Evolutionary conservation across 2,797 vertebrate genomes (phyloP).

Genomic region (Squalus acanthias): DNA sequence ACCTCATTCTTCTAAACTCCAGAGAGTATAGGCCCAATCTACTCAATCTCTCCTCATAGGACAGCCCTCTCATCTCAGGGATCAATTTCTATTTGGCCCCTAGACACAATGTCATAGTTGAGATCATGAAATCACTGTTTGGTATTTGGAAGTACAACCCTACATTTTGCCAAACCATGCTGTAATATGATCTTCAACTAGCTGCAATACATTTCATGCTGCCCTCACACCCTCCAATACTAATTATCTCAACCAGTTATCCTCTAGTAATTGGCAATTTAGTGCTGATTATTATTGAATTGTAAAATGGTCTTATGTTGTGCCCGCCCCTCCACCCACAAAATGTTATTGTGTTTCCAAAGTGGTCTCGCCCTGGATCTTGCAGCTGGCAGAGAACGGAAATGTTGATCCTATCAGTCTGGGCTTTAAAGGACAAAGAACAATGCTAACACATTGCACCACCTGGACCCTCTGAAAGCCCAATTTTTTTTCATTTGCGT

Average conservation of each 20-base stretch:
- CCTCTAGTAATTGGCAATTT: no score
- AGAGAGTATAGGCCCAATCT: no score
- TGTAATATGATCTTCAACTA: neutral
- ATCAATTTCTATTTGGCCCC: no score
- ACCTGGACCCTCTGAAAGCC: neutral
- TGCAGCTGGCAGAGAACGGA: neutral
- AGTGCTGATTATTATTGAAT: neutral
- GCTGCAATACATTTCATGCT: no score
- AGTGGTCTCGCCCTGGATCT: neutral
- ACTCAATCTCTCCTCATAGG: no score
- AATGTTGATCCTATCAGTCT: neutral
- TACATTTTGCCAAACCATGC: neutral
- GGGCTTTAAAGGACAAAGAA: neutral
- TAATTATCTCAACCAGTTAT: neutral
- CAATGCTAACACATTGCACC: neutral
- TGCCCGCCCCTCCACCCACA: neutral
- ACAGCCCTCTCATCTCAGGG: no score
- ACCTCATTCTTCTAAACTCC: no score
- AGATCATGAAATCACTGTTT: neutral
- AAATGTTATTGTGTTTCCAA: neutral
- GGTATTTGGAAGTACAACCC: neutral
- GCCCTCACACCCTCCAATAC: neutral
- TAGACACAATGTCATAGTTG: neutral
- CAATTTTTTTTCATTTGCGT: neutral
- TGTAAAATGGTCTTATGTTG: neutral